Evolutionary conservation across 2,888 invertebrate species (phyloP).

Genomic region (Automeris io): DNA sequence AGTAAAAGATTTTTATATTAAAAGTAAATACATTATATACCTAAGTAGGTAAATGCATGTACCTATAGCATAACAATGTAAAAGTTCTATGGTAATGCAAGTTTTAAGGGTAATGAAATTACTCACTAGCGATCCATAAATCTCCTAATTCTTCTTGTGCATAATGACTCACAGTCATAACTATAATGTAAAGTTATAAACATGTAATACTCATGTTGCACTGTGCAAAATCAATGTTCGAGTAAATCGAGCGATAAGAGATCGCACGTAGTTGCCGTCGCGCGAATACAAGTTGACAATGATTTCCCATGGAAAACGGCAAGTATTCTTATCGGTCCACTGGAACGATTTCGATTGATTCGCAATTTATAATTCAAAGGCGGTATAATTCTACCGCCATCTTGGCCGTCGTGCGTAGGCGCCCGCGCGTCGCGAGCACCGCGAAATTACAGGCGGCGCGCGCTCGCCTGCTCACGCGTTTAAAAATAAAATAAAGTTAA

Average conservation of each 20-base stretch:
- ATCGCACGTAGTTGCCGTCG: slow-evolving; percentile 19
- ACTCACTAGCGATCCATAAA: slow-evolving; percentile 58
- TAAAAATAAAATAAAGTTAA: slow-evolving; percentile 77
- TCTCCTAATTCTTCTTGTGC: slow-evolving; percentile 51
- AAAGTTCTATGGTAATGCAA: slow-evolving; percentile 14
- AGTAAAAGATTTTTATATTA: too few relatives aligned
- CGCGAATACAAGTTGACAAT: slow-evolving; percentile 27
- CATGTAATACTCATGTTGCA: slow-evolving; percentile 44
- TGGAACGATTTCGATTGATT: slow-evolving; percentile 32
- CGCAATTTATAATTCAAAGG: slow-evolving; percentile 40
- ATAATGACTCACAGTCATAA: slow-evolving; percentile 51
- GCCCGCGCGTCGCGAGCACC: slow-evolving; percentile 72
- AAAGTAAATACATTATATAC: too few relatives aligned
- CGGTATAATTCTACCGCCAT: slow-evolving; percentile 58
- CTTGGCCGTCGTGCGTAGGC: slow-evolving; percentile 67
- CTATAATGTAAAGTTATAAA: slow-evolving; percentile 50
- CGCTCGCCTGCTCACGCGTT: slow-evolving; percentile 61
- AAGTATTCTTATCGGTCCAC: slow-evolving; percentile 37
- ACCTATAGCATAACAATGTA: slow-evolving; percentile 9
- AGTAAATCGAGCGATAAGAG: slow-evolving; percentile 38
- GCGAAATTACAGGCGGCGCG: slow-evolving; percentile 73
- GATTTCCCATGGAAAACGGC: slow-evolving; percentile 38
- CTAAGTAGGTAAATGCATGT: too few relatives aligned
- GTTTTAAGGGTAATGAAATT: slow-evolving; percentile 36
- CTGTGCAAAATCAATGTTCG: slow-evolving; percentile 47